A percentile compares a stretch with the other conserved stretches of the same genome.
Conservation (phyloP, 2,113 vertebrate species). For the Rhea americana region DNA sequence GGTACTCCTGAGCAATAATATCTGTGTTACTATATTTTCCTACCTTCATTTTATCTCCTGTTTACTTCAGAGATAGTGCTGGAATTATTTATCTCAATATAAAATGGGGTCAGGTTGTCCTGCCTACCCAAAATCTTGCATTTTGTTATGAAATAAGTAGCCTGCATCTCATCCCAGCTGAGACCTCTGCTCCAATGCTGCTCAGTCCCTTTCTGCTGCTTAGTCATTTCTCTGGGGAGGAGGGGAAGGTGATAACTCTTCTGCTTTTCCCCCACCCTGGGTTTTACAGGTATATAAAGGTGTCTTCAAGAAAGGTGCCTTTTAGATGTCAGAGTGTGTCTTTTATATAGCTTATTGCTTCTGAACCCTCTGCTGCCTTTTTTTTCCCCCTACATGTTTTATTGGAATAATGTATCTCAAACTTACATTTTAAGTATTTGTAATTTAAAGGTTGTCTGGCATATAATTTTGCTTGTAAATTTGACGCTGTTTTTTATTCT, state of each 20-base stretch:
- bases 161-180: not conserved
- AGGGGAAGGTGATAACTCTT: not conserved
- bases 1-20: not conserved
- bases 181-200: fast-evolving
- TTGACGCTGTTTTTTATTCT: not conserved
- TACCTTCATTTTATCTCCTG: constrained; percentile 14
- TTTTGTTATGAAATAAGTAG: not conserved
- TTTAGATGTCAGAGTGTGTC: not conserved
- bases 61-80: constrained; percentile 6
- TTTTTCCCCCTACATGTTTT: not conserved
- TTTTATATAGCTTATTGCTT: not conserved
- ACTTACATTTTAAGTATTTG: not conserved
- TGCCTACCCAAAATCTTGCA: not conserved
- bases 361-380: not conserved
- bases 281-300: not conserved
- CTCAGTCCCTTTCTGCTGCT: not conserved
- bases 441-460: not conserved
- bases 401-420: not conserved
- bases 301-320: not conserved
- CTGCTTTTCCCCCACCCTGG: not conserved
- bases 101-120: not conserved
- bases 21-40: not conserved
- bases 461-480: not conserved
- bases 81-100: not conserved
- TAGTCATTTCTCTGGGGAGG: not conserved